Base-by-base conservation (phyloP, 1,140 invertebrate species). In the Drosophila erecta region DNA sequence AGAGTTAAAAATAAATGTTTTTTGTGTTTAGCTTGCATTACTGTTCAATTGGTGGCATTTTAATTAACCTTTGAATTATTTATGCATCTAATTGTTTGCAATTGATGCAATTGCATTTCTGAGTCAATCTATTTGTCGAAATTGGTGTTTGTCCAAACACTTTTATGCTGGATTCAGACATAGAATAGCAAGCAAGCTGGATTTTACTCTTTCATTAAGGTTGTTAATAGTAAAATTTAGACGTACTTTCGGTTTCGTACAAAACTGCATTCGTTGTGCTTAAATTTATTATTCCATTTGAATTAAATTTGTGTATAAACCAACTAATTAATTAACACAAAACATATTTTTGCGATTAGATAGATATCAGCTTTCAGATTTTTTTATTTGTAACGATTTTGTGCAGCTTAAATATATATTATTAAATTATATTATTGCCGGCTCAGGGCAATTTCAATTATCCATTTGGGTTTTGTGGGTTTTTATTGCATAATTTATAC, bases 401-500 rank as follows among this genome's bases (percentile, higher is more conserved):
- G 10, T 12, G 2, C 20, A n/a, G n/a, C 41, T 47, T 30, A 47
- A 67, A 69, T 54, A 38, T 33, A n/a, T 55, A 46, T 54, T 65
- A 41, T 50, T 41, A 50, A 17, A 37, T 54, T 44, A 4, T 33
- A 4, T 66, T 62, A 37, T 10, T 22, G 10, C 44, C 44, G n/a
- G 8, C 3, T 20, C 10, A 8, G 11, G 35, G 51, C 67, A 37
- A 57, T 71, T 71, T 71, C 65, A 71, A 71, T 71, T 71, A 71
- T 71, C 65, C 64, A 47, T 47, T 56, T 57, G 41, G 43, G 67
- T 44, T 55, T 69, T 40, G 27, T 47, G 33, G 66, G 67, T 71
- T 70, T 70, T 57, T 49, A 71, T 70, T 71, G 67, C 51, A 71
- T 71, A 71, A 71, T 71, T 71, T 71, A 71, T 51, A 40, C 67